phyloP scores from a whole-genome alignment of 2,113 vertebrate genomes.

The Neotoma lepida region DNA sequence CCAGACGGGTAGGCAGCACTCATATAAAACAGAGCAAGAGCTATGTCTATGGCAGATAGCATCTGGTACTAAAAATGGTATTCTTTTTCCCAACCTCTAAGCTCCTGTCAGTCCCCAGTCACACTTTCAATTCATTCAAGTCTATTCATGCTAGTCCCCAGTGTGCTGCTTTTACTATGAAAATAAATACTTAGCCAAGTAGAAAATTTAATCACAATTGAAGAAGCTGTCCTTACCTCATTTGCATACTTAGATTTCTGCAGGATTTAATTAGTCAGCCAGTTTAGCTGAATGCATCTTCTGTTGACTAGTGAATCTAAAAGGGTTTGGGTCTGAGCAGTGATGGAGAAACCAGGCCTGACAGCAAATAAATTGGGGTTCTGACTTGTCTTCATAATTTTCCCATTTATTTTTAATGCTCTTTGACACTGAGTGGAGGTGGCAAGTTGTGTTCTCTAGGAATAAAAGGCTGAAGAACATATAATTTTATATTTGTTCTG shows the following conservation, averaged over 20 bases:
- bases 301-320: slow-evolving; percentile 45
- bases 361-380: slow-evolving; percentile 68
- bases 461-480: slow-evolving; percentile 7
- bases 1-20: neutral
- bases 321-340: slow-evolving; percentile 56
- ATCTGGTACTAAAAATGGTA: neutral
- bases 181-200: slow-evolving; percentile 65
- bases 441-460: slow-evolving; percentile 41
- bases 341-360: slow-evolving; percentile 32
- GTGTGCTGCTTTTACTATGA: slow-evolving; percentile 49
- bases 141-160: neutral
- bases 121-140: slow-evolving; percentile 31
- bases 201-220: slow-evolving; percentile 58
- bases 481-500: slow-evolving; percentile 26
- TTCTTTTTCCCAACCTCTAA: neutral
- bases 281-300: slow-evolving; percentile 33
- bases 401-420: slow-evolving; percentile 38
- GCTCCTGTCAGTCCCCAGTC: neutral
- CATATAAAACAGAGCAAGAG: neutral
- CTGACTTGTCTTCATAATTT: slow-evolving; percentile 62
- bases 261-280: slow-evolving; percentile 65
- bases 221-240: slow-evolving; percentile 49
- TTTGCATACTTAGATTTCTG: slow-evolving; percentile 47
- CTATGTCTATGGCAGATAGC: neutral
- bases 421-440: slow-evolving; percentile 35